A percentile compares a stretch with the other conserved stretches of the same genome.
Evolutionary conservation across 2,797 vertebrate species (phyloP).

Genomic region (Neosilurus hyrtlii): DNA sequence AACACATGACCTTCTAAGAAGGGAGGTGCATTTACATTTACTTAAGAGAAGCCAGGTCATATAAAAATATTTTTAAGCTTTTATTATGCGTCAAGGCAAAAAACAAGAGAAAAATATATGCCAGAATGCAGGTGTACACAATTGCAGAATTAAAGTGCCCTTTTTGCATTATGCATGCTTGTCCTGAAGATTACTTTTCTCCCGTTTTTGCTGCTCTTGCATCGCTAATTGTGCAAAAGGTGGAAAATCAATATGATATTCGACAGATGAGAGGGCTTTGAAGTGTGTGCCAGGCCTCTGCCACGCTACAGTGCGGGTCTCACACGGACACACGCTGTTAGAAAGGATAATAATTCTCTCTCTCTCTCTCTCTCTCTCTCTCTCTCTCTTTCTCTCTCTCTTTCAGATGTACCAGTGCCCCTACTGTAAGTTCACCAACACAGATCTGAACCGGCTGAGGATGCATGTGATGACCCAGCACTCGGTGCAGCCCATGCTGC

Average conservation of each 20-base stretch:
- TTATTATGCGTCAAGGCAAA: neutral
- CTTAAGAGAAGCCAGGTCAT: neutral
- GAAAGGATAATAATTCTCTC: conserved; percentile 41
- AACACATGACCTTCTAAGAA: neutral
- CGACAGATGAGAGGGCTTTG: conserved; percentile 78
- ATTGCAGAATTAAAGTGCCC: conserved; percentile 51
- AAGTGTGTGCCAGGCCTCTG: conserved; percentile 71
- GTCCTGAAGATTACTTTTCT: conserved; percentile 65
- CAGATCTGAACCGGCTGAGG: conserved; percentile 92
- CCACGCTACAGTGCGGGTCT: conserved; percentile 61
- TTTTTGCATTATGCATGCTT: conserved; percentile 63
- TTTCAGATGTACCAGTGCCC: conserved; percentile 96
- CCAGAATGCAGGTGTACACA: conserved; percentile 53
- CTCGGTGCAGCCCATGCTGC: conserved; percentile 95
- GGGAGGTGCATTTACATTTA: neutral
- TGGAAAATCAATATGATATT: conserved; percentile 77
- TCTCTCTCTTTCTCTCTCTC: conserved; percentile 29
- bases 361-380: conserved; percentile 23
- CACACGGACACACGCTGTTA: conserved; percentile 48
- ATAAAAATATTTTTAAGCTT: neutral
- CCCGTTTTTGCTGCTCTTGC: conserved; percentile 66
- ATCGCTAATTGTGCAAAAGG: conserved; percentile 76
- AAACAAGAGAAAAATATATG: conserved; percentile 57
- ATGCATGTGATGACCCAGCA: conserved; percentile 99
- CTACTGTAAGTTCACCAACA: conserved; percentile 97